Evolutionary conservation across 2,797 vertebrate species (phyloP), one percentile per base, ranked within the genome.

Genomic region (Protonibea diacanthus): DNA sequence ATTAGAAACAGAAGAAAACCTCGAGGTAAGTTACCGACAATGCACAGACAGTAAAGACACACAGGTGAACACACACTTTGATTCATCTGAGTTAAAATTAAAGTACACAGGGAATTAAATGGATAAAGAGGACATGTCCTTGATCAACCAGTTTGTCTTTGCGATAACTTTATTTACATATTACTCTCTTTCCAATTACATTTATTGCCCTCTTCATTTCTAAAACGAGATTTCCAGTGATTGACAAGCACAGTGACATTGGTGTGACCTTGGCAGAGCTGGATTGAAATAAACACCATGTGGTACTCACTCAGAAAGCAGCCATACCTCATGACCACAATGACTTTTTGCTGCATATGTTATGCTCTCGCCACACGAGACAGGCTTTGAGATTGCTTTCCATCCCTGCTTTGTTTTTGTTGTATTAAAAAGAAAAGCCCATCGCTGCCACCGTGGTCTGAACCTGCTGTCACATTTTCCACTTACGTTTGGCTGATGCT

Each of bases 211-310:
- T 66, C 69, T 86, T 67, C 10, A 68, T 74, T 48, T 45, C 33
- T 61, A 38, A 68, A 81, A 38, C 25, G 21, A 6, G 0, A 33
- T 53, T 59, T 64, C 21, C n/a, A 40, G 21, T 17, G 47, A 51
- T 2, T 38, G 42, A 10, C 7, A 40, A 21, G 2, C 21, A n/a
- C 14, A 11, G 21, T 51, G 49, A 57, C 52, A 40, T 8, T 45
- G 64, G 15, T 58, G 70, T 66, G 33, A 81, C 55, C 59, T 49
- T 47, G 62, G n/a, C 60, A 62, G 23, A 45, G 51, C 65, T 47
- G 48, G 18, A 75, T 15, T 44, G 27, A 57, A 61, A 27, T 6
- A 64, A 56, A 57, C 27, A 20, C 4, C 2, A 9, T 25, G 38
- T 11, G 12, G 11, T 52, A 27, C 13, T 27, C 42, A 27, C 25